Conservation (phyloP, 1,140 invertebrate species). For the Trissolcus basalis region DNA sequence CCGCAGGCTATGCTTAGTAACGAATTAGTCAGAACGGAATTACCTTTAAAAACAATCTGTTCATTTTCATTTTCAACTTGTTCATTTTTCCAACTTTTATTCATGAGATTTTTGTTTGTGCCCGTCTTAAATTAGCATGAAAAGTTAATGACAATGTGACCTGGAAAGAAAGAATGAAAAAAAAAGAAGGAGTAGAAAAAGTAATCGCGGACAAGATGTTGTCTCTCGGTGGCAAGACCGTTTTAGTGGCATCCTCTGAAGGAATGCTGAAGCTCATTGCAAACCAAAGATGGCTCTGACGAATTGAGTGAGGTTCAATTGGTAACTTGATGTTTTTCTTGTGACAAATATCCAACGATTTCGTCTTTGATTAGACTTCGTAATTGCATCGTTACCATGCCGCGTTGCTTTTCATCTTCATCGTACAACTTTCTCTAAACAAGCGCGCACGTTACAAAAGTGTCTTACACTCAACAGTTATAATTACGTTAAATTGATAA, state of each 20-base stretch:
- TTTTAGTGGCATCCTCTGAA: conserved; percentile 14
- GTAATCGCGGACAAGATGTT: conserved; percentile 27
- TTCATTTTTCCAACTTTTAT: not conserved
- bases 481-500: conserved; percentile 54
- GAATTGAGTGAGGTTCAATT: conserved; percentile 58
- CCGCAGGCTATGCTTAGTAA: not conserved
- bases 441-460: conserved; percentile 21
- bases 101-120: no score
- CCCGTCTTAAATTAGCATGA: no score
- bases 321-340: conserved; percentile 62
- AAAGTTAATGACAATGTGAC: no score
- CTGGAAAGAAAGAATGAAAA: no score
- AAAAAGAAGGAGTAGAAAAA: conserved; percentile 1
- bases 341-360: conserved; percentile 66
- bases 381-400: conserved; percentile 62
- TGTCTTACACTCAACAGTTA: conserved; percentile 40
- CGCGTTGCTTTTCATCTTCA: conserved; percentile 48
- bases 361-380: conserved; percentile 58
- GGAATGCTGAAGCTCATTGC: conserved; percentile 57
- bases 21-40: not conserved
- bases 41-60: not conserved
- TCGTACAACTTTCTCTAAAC: conserved; percentile 29
- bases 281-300: conserved; percentile 54
- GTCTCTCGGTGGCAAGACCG: conserved; percentile 1
- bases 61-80: not conserved